A percentile compares a stretch with the other conserved stretches of the same genome.
phyloP scores from a whole-genome alignment of 2,797 vertebrate genomes.

The Saguinus oedipus region DNA sequence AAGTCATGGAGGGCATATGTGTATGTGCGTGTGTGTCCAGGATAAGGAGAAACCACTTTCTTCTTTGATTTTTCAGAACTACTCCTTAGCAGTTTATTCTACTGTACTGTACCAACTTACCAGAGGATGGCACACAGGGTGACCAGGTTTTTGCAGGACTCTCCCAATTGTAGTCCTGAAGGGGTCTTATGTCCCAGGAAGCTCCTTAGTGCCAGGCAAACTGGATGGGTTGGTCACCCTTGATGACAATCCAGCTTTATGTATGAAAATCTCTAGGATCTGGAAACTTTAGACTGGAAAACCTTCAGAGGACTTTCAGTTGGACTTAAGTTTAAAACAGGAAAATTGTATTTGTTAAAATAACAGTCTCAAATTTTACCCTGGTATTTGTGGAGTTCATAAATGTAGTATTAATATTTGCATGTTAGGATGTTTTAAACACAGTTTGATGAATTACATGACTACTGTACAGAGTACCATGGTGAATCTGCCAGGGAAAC shows the following conservation, averaged over 20 bases:
- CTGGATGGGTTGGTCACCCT: background rate
- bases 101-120: background rate
- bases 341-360: constrained; percentile 28
- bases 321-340: background rate
- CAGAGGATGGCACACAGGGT: background rate
- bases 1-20: background rate
- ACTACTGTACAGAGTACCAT: background rate
- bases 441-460: background rate
- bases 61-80: background rate
- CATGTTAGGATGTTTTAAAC: background rate
- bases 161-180: background rate
- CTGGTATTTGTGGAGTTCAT: background rate
- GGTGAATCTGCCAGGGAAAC: background rate
- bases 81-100: background rate
- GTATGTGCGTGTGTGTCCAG: background rate
- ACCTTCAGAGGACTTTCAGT: background rate
- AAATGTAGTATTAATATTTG: background rate
- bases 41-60: background rate
- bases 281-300: background rate
- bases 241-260: background rate
- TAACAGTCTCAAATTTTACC: background rate
- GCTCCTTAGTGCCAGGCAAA: background rate
- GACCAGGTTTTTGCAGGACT: background rate
- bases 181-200: background rate
- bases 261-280: background rate